Percentiles rank a stretch among this genome's conserved stretches.
These are phyloP conservation scores for Physocephala rufipes DNA, from an alignment of 2,888 invertebrate genomes.

Conservation along the genomic window DNA sequence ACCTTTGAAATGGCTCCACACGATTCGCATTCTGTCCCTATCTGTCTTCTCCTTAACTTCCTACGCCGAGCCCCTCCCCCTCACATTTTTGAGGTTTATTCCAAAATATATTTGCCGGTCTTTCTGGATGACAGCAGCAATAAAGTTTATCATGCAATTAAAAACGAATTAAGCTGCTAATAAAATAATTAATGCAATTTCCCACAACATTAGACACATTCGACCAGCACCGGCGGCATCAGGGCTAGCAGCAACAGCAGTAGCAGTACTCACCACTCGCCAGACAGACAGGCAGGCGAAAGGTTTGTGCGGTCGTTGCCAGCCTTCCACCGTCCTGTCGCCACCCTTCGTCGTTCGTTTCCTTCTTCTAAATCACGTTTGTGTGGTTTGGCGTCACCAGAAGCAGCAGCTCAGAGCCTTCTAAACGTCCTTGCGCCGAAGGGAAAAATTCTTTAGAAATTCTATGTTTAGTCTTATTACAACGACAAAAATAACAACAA, in stretches of 20 bases:
- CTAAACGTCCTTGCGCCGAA: slow-evolving; percentile 31
- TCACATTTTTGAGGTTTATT: neutral
- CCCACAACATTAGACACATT: slow-evolving; percentile 65
- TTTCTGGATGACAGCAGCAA: slow-evolving; percentile 49
- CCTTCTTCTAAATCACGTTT: neutral
- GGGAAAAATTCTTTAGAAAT: slow-evolving; percentile 25
- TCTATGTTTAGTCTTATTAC: slow-evolving; percentile 25
- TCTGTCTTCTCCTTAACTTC: neutral
- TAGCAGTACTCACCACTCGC: no score
- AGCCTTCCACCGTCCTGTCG: slow-evolving; percentile 20
- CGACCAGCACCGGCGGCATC: slow-evolving; percentile 50
- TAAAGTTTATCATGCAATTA: slow-evolving; percentile 67
- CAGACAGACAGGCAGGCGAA: no score
- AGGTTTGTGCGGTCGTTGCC: no score
- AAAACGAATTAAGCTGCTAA: slow-evolving; percentile 66
- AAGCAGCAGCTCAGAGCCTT: neutral
- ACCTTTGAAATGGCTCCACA: no score
- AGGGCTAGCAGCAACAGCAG: slow-evolving; percentile 50
- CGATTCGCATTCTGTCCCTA: neutral
- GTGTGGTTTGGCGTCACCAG: no score
- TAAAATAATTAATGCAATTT: slow-evolving; percentile 67
- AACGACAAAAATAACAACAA: neutral
- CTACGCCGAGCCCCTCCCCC: neutral
- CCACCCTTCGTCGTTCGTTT: neutral
- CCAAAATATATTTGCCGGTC: neutral